Base-by-base conservation (phyloP, 2,113 vertebrate genomes). In the Pygoscelis antarcticus region DNA sequence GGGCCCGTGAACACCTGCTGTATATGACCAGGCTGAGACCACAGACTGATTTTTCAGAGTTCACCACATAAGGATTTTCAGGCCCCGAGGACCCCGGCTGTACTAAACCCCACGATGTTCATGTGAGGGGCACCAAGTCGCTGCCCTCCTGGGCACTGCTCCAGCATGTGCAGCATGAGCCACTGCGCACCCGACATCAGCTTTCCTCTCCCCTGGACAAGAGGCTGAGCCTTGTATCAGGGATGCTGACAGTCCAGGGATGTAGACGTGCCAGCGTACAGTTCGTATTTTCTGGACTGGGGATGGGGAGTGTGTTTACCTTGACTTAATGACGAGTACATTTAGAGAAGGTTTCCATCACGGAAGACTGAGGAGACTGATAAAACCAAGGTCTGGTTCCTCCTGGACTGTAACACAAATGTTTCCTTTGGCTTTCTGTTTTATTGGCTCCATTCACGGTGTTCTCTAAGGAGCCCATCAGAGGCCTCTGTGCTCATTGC, bases 341-440 rank as follows among this genome's bases (percentile, higher is more conserved):
- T 91, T 96, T 85, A 90, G 72, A 89, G 38, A 52, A 85, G 51
- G 47, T 89, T 90, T 94, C 89, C 90, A 88, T 64, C 79, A 38
- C 0, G 1, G 94, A 89, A 92, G 78, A 52, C 55, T 79, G 85
- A 82, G 79, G 71, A 91, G 65, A 84, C 78, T 92, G 96, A 97
- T 93, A 96, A 96, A 97, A 85, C 92, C 68, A 69, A 93, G 87
- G 49, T 85, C 91, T 95, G 40, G 79, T 72, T 97, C 77, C 51
- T 96, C 84, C 76, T 87, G 89, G 76, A 84, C 90, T 66, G 47
- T 58, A 87, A 94, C 44, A 74, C 72, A 96, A 98, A 94, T 97
- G 92, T 97, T 97, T 97, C 91, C 72, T 96, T 96, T 96, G 92
- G 93, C 86, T 79, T 91, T 96, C 30, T 84, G 46, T 72, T 95